These are phyloP conservation scores for Euplagia quadripunctaria DNA, from an alignment of 2,888 invertebrate species.

Conservation along the genomic window DNA sequence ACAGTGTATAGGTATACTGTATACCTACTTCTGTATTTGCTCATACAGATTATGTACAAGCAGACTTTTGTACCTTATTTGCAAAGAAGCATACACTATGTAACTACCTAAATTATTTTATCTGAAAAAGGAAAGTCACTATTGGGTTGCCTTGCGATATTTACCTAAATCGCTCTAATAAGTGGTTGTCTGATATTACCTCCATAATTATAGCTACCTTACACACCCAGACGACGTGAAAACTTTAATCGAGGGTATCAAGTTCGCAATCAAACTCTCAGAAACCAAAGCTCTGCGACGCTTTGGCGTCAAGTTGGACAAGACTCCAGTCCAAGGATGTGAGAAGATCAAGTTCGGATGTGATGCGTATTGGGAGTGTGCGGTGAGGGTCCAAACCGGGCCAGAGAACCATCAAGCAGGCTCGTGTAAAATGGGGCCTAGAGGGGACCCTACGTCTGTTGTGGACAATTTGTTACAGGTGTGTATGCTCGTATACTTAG, in stretches of 20 bases:
- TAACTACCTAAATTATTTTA: no score
- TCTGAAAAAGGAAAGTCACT: no score
- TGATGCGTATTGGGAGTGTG: slow-evolving; percentile 94
- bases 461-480: slow-evolving; percentile 90
- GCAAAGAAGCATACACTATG: no score
- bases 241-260: slow-evolving; percentile 93
- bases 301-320: slow-evolving; percentile 92
- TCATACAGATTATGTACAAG: no score
- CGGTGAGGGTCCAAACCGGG: slow-evolving; percentile 91
- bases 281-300: slow-evolving; percentile 88
- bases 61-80: no score
- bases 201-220: slow-evolving; percentile 84
- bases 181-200: not conserved
- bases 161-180: no score
- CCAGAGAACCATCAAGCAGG: slow-evolving; percentile 95
- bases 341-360: slow-evolving; percentile 91
- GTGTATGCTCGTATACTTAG: not conserved
- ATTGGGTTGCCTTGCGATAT: no score
- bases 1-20: no score
- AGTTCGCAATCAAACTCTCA: slow-evolving; percentile 91
- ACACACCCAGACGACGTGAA: slow-evolving; percentile 93
- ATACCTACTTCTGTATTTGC: no score
- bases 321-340: slow-evolving; percentile 91
- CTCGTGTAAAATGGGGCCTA: slow-evolving; percentile 94
- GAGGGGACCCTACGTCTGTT: slow-evolving; percentile 90